Base-by-base conservation (phyloP, 2,113 vertebrate species). In the Lonchura striata region DNA sequence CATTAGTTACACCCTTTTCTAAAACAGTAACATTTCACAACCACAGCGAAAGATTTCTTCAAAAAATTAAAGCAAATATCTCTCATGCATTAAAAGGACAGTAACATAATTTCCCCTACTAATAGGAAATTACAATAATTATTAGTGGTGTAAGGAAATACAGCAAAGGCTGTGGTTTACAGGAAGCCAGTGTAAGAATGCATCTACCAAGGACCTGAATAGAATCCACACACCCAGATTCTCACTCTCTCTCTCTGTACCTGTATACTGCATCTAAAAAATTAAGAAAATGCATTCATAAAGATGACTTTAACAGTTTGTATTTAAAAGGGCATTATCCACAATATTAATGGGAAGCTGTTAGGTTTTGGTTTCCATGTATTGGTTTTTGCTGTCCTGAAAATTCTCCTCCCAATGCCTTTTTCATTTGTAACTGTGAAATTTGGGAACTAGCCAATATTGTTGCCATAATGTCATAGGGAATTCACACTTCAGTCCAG, bases 81-180 rank as follows among this genome's bases (percentile, higher is more conserved):
- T 56, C 49, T 83, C 24, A 27, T 8, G 22, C 5, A 24, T 10
- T n/a, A 15, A 60, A 35, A 87, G 49, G 16, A 75, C 10, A 65
- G 31, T 0, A 1, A 0, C 6, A 25, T 30, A 0, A 24, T 69
- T 89, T 88, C 82, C 52, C 21, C 27, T 44, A 33, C 16, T 50
- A 77, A 59, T 9, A 69, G 31, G 65, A 83, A 88, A 90, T 63
- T 59, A 56, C 4, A 20, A 8, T 42, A 56, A 65, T 50, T 87
- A 31, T 30, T 46, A 77, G 56, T 13, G 19, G 20, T 25, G 17
- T 44, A 61, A 68, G 25, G 31, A 77, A 90, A 83, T 22, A 69
- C 5, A 88, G 23, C n/a, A 86, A 76, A 83, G 35, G 53, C 59
- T 64, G 28, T 31, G 31, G 31, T 54, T 88, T 61, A 72, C 25